Evolutionary conservation across 2,797 vertebrate species (phyloP), one percentile per base, ranked within the genome.

Genomic region (Eospalax fontanierii): DNA sequence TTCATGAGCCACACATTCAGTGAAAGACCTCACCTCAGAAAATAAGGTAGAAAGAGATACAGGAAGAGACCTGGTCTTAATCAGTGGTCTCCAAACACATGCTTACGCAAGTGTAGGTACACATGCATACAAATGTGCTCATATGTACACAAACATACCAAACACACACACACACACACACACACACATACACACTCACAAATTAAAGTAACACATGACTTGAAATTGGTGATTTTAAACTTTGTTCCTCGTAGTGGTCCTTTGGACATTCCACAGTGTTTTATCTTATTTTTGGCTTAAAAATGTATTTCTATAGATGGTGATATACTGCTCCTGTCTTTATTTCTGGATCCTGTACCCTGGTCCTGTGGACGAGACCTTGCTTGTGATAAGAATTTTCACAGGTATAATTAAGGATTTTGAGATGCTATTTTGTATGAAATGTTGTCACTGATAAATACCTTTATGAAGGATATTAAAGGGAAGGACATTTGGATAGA

Each of bases 161-260:
- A n/a, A n/a, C 14, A 54, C 12, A 14, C 14, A 54, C 50, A 54
- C 19, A 57, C 35, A 10, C 11, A 3, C 50, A 24, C 2, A 54
- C 46, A 78, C 16, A n/a, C 26, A 33, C 12, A 54, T 11, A 54
- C 9, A 38, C n/a, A 79, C n/a, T 59, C 38, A 43, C 9, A 43
- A 30, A 82, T 43, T 83, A n/a, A 70, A 87, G 14, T 86, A 94
- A 50, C 12, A 28, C 70, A 79, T 68, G 75, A 7, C 87, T 94
- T 91, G 70, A 85, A 93, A 90, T 93, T 66, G 74, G 68, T 80
- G 33, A 38, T 89, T 95, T 82, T 43, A 87, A 87, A 54, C 18
- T 63, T 91, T 26, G 1, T 75, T 89, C 22, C 38, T 84, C 88
- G 33, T 26, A 65, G 38, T 87, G 33, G 24, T 70, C 15, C 30